phyloP scores from a whole-genome alignment of 1,140 invertebrate species.

The Lordiphosa stackelbergi region DNA sequence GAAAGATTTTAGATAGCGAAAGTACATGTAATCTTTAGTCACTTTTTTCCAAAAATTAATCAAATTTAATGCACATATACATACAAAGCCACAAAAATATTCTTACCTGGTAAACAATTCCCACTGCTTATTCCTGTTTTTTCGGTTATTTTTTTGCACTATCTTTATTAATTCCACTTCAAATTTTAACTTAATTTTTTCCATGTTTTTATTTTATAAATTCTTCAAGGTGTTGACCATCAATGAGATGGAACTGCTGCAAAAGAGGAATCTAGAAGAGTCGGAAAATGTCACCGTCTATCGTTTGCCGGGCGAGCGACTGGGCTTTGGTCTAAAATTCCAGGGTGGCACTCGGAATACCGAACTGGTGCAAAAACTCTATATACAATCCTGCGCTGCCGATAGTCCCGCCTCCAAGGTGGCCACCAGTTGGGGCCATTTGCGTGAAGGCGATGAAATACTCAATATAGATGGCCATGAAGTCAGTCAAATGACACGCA shows the following conservation, averaged over 20 bases:
- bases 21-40: too few species aligned
- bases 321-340: conserved; percentile 94
- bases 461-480: conserved; percentile 87
- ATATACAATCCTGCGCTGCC: conserved; percentile 92
- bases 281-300: conserved; percentile 88
- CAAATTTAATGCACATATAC: too few species aligned
- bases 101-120: too few species aligned
- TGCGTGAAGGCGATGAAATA: conserved; percentile 92
- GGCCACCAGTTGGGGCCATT: conserved; percentile 86
- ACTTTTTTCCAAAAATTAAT: too few species aligned
- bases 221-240: conserved; percentile 56
- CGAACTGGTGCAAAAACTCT: conserved; percentile 85
- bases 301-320: conserved; percentile 89
- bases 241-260: conserved; percentile 60
- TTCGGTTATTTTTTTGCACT: too few species aligned
- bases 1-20: too few species aligned
- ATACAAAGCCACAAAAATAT: too few species aligned
- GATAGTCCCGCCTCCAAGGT: conserved; percentile 91
- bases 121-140: too few species aligned
- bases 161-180: too few species aligned
- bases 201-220: too few species aligned
- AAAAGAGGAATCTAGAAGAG: conserved; percentile 9
- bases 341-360: conserved; percentile 89
- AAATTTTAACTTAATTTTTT: too few species aligned
- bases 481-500: conserved; percentile 87